phyloP scores from a whole-genome alignment of 1,140 invertebrate genomes.

The Coelopa frigida region DNA sequence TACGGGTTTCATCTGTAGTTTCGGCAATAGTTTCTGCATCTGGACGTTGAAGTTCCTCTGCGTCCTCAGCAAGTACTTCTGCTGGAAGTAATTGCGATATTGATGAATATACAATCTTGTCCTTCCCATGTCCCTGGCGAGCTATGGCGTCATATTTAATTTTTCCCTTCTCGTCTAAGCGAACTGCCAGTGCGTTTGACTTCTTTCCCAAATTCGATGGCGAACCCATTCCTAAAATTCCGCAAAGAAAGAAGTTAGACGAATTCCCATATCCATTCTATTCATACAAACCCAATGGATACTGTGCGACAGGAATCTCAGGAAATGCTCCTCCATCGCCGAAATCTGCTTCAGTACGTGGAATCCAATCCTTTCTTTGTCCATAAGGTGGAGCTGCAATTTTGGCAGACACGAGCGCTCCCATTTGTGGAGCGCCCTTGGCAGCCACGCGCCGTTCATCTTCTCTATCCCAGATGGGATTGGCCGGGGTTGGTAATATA shows the following conservation, averaged over 20 bases:
- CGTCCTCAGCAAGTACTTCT: conserved; percentile 88
- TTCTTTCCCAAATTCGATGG: conserved; percentile 56
- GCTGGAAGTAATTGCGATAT: conserved; percentile 87
- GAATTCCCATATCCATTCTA: neutral
- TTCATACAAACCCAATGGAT: conserved; percentile 63
- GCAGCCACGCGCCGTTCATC: conserved; percentile 66
- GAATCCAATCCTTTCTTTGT: conserved; percentile 90
- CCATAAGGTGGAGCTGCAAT: conserved; percentile 93
- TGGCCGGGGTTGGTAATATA: conserved; percentile 73
- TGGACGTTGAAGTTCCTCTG: conserved; percentile 80
- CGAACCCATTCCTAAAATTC: conserved; percentile 61
- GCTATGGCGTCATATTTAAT: conserved; percentile 97
- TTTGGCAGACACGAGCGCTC: conserved; percentile 70
- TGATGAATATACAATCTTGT: conserved; percentile 97
- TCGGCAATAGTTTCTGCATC: conserved; percentile 77
- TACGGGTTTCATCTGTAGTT: conserved; percentile 76
- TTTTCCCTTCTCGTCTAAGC: conserved; percentile 88
- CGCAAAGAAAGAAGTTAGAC: neutral
- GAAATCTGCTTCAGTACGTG: conserved; percentile 74
- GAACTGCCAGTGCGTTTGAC: conserved; percentile 87
- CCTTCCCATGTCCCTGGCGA: conserved; percentile 88
- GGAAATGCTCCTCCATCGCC: conserved; percentile 98
- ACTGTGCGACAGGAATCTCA: conserved; percentile 95
- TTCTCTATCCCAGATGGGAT: conserved; percentile 80
- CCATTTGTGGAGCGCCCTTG: conserved; percentile 52